Evolutionary conservation across 92 coral and sea anemone genomes (phyloP).

Genomic region (Bergia puertoricense): DNA sequence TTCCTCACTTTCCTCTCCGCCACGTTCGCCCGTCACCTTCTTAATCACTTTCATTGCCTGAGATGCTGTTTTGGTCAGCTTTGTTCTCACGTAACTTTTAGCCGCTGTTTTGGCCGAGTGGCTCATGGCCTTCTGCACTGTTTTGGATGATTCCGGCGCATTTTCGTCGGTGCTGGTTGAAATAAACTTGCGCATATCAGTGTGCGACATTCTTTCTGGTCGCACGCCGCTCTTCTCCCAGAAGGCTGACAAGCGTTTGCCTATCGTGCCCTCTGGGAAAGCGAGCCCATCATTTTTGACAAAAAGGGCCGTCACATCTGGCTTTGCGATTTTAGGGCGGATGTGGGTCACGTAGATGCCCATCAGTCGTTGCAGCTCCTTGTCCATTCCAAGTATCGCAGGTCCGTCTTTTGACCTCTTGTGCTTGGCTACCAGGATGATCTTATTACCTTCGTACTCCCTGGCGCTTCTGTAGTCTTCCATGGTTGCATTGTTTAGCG

Average conservation of each 20-base stretch:
- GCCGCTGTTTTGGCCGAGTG: not conserved
- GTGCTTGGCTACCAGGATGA: not conserved
- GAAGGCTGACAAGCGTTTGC: not conserved
- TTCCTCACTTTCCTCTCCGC: not conserved
- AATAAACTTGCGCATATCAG: not conserved
- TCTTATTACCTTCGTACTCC: not conserved
- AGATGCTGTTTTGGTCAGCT: not conserved
- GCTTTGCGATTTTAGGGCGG: not conserved
- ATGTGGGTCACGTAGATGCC: not conserved
- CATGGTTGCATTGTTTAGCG: not conserved
- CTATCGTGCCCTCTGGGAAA: not conserved
- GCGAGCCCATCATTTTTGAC: not conserved
- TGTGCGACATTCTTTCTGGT: not conserved
- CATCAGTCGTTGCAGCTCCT: not conserved
- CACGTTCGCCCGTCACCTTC: not conserved
- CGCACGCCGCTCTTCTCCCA: not conserved
- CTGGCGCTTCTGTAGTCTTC: not conserved
- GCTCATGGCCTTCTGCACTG: not conserved
- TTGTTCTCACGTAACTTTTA: not conserved
- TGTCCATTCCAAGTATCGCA: not conserved
- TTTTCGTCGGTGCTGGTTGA: not conserved
- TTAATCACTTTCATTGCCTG: not conserved
- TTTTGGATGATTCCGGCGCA: not conserved
- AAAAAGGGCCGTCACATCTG: not conserved
- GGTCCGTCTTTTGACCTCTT: conserved; percentile 33